Evolutionary conservation across 1,140 invertebrate species (phyloP).

Genomic region (Nautilus pompilius): DNA sequence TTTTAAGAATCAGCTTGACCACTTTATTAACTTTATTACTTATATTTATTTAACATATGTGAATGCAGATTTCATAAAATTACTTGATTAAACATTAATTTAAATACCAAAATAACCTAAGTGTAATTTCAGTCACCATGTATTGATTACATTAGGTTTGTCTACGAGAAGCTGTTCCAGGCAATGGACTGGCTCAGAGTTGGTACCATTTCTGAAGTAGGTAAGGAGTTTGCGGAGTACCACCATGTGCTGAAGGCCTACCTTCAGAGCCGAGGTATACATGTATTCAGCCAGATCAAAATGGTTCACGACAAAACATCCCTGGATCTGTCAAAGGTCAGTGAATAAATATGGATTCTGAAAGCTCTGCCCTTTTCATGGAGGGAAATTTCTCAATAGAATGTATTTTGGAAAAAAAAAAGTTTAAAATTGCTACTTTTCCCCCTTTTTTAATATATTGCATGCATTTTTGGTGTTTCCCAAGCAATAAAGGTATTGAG

Average conservation of each 20-base stretch:
- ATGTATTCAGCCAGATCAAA: constrained; percentile 69
- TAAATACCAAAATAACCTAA: background rate
- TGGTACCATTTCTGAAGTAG: constrained; percentile 74
- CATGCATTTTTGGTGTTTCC: no score
- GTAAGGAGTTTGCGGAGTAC: constrained; percentile 78
- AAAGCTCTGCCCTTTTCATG: no score
- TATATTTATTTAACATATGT: no score
- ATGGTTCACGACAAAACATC: constrained; percentile 51
- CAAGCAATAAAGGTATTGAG: no score
- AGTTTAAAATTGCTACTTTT: no score
- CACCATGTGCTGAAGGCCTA: constrained; percentile 68
- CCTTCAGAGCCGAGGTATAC: constrained; percentile 60
- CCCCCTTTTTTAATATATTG: no score
- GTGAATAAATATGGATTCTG: no score
- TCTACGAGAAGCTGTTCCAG: constrained; percentile 68
- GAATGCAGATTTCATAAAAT: no score
- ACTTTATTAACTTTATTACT: background rate
- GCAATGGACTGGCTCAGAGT: constrained; percentile 69
- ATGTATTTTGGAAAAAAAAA: no score
- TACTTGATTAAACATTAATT: background rate
- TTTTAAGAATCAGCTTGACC: constrained; percentile 2
- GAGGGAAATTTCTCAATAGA: no score
- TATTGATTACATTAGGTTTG: constrained; percentile 57
- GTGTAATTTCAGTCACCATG: no score
- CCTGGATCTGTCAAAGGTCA: constrained; percentile 34